Evolutionary conservation across 1,140 invertebrate genomes (phyloP), one percentile per base, ranked within the genome.

Genomic region (Akabosia matsudoensis): DNA sequence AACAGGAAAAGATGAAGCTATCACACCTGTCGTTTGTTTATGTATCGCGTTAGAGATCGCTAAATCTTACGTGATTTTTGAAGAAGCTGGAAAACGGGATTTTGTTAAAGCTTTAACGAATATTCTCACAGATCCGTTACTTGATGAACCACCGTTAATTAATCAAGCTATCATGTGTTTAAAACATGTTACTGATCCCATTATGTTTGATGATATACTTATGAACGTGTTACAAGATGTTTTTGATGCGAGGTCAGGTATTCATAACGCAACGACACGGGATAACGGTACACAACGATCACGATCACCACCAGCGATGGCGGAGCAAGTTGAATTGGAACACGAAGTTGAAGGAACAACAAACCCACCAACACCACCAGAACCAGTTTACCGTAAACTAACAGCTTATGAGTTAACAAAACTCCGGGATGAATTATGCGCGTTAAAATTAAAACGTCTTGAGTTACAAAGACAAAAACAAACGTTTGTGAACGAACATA

Each of bases 121-220:
- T 2, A 75, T 78, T 1, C 34, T 78, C 1, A 7, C 24, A 13
- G 70, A 78, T 28, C 31, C 22, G 0, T 45, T 78, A 30, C 71
- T 78, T n/a, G 77, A 78, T 30, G 77, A 78, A 73, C 34, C 34
- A 33, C 22, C 52, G 18, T 1, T 78, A 13, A 31, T 78, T 0
- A 13, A n/a, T 22, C n/a, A 61, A 4, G 33, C 74, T 13, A 37
- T 75, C 0, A 67, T 75, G n/a, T 18, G 56, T 10, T 10, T 72
- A 14, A 70, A 78, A 14, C 31, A 28, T 52, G 4, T 73, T 28
- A 37, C 75, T 10, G 70, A 73, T 0, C 0, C 13, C 10, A n/a
- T 0, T 26, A 7, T 31, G 24, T 78, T 75, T 45, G 16, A 73
- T 22, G 54, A 75, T n/a, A 33, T 75, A 18, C 75, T 78, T 52